A percentile compares a stretch with the other conserved stretches of the same genome.
phyloP scores from a whole-genome alignment of 2,113 vertebrate species.

The Protomyctophum bolini region DNA sequence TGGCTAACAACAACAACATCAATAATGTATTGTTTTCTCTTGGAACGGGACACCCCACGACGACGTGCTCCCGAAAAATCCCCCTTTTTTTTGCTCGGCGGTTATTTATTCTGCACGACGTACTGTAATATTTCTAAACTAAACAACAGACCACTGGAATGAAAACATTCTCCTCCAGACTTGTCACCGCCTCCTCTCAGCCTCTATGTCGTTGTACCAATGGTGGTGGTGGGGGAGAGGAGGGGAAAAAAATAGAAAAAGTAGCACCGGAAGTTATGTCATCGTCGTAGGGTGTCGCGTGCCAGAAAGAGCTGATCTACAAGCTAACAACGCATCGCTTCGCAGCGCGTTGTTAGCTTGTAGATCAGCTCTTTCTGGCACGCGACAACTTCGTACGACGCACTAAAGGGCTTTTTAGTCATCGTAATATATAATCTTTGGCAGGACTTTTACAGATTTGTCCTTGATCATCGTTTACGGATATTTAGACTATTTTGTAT shows the following conservation, averaged over 20 bases:
- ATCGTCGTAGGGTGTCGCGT: no score
- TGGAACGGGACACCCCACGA: slow-evolving; percentile 32
- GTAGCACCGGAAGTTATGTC: slow-evolving; percentile 40
- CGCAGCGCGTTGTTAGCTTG: no score
- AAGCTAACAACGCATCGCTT: no score
- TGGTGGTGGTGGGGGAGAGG: no score
- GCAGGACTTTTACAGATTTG: no score
- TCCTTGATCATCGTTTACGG: no score
- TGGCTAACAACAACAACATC: slow-evolving; percentile 62
- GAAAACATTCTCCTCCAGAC: slow-evolving; percentile 75
- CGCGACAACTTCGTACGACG: no score
- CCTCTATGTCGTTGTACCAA: slow-evolving; percentile 22
- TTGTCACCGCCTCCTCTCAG: slow-evolving; percentile 72
- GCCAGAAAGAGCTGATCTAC: no score
- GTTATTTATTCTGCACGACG: slow-evolving; percentile 33
- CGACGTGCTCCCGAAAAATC: slow-evolving; percentile 23
- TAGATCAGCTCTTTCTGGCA: no score
- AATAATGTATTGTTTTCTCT: slow-evolving; percentile 28
- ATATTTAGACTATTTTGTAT: no score
- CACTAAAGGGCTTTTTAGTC: no score
- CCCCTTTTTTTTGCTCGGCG: slow-evolving; percentile 5
- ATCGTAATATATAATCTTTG: no score
- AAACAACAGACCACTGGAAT: slow-evolving; percentile 60
- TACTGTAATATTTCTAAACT: slow-evolving; percentile 46
- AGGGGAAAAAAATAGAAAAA: slow-evolving; percentile 20